phyloP scores from a whole-genome alignment of 1,140 invertebrate genomes.

The Thrips palmi region DNA sequence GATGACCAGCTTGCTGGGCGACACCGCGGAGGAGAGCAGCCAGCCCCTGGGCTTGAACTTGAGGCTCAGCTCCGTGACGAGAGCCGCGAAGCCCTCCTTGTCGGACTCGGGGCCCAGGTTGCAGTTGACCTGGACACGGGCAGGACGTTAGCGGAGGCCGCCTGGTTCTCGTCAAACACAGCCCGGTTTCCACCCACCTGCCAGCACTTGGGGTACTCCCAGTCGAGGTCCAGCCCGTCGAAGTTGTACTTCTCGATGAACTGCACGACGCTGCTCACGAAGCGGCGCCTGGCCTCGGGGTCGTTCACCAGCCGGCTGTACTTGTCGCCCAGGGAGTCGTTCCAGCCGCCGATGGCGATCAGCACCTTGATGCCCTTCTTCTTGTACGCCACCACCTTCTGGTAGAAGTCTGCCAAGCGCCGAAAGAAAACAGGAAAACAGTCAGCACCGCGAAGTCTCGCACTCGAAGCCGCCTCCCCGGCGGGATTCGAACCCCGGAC shows the following conservation, averaged over 20 bases:
- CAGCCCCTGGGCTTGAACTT: conserved; percentile 31
- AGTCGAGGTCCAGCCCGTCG: conserved; percentile 69
- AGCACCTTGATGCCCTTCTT: conserved; percentile 33
- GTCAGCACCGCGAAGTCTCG: background rate
- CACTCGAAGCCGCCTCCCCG: background rate
- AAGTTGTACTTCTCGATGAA: conserved; percentile 65
- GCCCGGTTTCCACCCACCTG: conserved; percentile 33
- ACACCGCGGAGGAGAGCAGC: conserved; percentile 35
- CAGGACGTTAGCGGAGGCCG: conserved; percentile 14
- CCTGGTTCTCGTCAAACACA: too few species aligned
- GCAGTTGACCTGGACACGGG: conserved; percentile 28
- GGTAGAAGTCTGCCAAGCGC: conserved; percentile 32
- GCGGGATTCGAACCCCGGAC: background rate
- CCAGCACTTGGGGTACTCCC: conserved; percentile 83
- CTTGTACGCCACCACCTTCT: conserved; percentile 34
- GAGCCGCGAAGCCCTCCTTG: conserved; percentile 29
- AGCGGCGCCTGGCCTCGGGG: conserved; percentile 41
- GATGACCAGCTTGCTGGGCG: conserved; percentile 31
- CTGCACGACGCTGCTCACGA: conserved; percentile 48
- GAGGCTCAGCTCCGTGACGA: conserved; percentile 31
- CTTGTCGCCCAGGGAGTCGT: conserved; percentile 65
- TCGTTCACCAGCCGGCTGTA: conserved; percentile 63
- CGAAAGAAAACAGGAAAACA: conserved; percentile 6
- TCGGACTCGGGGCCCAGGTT: conserved; percentile 33
- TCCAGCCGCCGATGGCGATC: conserved; percentile 72